A percentile compares a stretch with the other conserved stretches of the same genome.
Conservation (phyloP, 2,797 vertebrate genomes). For the Microcaecilia unicolor region DNA sequence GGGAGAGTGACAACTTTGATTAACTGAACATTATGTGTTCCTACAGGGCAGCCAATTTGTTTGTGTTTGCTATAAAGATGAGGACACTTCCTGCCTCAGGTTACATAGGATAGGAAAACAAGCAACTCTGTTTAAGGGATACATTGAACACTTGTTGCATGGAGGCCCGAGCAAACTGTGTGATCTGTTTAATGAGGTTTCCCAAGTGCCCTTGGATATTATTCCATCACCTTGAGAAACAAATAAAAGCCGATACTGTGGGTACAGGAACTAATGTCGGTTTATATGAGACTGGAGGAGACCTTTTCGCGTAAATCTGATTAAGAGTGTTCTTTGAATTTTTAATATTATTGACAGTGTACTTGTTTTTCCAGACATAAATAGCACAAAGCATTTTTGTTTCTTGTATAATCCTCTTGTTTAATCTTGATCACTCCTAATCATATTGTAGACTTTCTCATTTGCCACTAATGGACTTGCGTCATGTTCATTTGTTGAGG, state of each 20-base stretch:
- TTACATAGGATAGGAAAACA: constrained; percentile 7
- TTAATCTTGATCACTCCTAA: no score
- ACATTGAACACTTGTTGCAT: constrained; percentile 4
- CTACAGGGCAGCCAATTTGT: neutral
- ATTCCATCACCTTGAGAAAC: neutral
- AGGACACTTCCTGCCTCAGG: constrained; percentile 7
- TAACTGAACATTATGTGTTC: constrained; percentile 3
- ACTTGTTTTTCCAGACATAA: neutral
- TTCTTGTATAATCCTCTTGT: no score
- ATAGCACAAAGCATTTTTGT: neutral
- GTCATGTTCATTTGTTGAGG: no score
- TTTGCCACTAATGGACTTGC: no score
- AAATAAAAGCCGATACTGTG: neutral
- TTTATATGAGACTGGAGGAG: neutral
- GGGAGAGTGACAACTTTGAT: constrained; percentile 9
- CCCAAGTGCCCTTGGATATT: neutral
- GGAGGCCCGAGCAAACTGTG: neutral
- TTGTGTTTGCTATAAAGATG: constrained; percentile 10
- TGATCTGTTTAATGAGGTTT: constrained; percentile 1
- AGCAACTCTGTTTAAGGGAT: neutral
- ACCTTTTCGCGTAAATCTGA: neutral
- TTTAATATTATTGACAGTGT: neutral
- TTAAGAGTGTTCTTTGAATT: neutral
- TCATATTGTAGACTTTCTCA: no score
- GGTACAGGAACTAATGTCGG: neutral